These are phyloP conservation scores for Propithecus perrieri DNA, from an alignment of 2,797 vertebrate species.

Conservation along the genomic window DNA sequence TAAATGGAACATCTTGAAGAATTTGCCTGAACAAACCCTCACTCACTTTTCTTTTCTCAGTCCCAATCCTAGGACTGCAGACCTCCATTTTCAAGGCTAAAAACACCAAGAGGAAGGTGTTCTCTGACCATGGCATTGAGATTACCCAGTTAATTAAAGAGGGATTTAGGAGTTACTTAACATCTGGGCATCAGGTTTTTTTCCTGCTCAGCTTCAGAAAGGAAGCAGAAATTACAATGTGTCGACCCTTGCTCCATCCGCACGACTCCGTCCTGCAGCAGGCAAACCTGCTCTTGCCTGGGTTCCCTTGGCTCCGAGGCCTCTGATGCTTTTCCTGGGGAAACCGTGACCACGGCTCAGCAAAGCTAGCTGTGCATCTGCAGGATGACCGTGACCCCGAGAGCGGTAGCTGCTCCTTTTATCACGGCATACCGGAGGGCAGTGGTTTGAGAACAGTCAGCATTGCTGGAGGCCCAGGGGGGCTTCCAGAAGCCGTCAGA, in stretches of 20 bases:
- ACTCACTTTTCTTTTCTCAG: background rate
- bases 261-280: background rate
- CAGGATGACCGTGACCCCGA: fast-evolving
- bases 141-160: constrained; percentile 55
- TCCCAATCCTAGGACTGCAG: background rate
- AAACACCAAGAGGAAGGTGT: background rate
- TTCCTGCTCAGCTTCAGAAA: background rate
- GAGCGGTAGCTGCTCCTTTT: background rate
- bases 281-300: background rate
- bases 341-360: background rate
- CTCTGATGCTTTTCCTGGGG: background rate
- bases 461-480: no score
- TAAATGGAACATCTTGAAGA: background rate
- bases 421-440: no score
- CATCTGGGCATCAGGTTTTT: constrained; percentile 31
- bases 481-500: background rate
- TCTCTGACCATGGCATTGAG: background rate
- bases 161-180: constrained; percentile 55
- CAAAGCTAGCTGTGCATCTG: background rate
- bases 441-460: background rate
- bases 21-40: background rate
- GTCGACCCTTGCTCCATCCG: fast-evolving
- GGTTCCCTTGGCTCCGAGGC: background rate
- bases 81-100: background rate
- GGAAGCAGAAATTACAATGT: background rate